phyloP scores from a whole-genome alignment of 1,140 invertebrate species.

The Capitella teleta region DNA sequence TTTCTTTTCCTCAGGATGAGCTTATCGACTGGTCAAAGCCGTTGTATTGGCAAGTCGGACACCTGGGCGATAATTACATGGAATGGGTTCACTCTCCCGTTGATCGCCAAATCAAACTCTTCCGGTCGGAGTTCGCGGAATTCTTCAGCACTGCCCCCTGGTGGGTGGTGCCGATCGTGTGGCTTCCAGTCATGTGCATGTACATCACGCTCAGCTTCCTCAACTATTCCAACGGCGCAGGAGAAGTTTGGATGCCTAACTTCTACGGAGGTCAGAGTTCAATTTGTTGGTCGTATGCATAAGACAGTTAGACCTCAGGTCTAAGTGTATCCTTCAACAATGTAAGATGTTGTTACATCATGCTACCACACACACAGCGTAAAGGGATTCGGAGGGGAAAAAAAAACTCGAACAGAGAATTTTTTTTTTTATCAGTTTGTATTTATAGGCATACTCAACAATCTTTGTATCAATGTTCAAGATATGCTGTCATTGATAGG shows the following conservation, averaged over 20 bases:
- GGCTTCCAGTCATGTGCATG: slow-evolving; percentile 36
- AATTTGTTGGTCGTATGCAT: too few species aligned
- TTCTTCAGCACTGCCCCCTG: slow-evolving; percentile 37
- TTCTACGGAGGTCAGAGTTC: slow-evolving; percentile 2
- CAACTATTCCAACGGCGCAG: slow-evolving; percentile 1
- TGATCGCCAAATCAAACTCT: slow-evolving; percentile 37
- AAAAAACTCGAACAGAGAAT: too few species aligned
- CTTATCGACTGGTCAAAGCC: slow-evolving; percentile 38
- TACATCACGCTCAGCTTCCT: slow-evolving; percentile 17
- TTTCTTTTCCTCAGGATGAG: slow-evolving; percentile 27
- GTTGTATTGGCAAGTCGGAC: slow-evolving; percentile 34
- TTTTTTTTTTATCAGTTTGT: too few species aligned
- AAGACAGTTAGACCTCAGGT: too few species aligned
- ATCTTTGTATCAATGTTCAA: too few species aligned
- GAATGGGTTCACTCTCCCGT: slow-evolving; percentile 44
- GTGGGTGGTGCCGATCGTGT: slow-evolving; percentile 42
- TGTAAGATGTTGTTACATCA: too few species aligned
- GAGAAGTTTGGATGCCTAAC: background rate
- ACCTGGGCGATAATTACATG: slow-evolving; percentile 39
- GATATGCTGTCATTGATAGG: too few species aligned
- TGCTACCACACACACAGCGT: too few species aligned
- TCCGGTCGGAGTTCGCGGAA: slow-evolving; percentile 41
- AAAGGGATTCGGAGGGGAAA: too few species aligned
- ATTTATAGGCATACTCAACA: too few species aligned
- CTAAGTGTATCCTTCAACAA: too few species aligned